Percentiles rank a stretch among this genome's conserved stretches.
phyloP scores from a whole-genome alignment of 64 coral and sea anemone species.

The Porites australiensis region DNA sequence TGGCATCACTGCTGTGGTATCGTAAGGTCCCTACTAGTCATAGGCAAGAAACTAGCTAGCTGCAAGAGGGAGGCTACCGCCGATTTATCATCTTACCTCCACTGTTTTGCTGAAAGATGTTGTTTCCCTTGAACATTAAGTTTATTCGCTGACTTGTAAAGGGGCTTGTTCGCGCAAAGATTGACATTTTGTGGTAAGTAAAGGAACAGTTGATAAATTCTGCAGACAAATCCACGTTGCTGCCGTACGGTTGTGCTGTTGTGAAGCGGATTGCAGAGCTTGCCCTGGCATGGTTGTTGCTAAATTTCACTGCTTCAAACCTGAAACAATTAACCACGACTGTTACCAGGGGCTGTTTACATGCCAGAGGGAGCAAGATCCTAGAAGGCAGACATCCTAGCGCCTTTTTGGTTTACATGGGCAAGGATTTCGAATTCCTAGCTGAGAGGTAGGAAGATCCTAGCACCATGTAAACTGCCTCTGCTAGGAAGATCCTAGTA shows the following conservation, averaged over 20 bases:
- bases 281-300: conserved; percentile 21
- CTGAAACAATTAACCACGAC: background rate
- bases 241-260: conserved; percentile 63
- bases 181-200: conserved; percentile 1
- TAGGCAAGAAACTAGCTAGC: too few species aligned
- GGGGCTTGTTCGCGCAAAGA: conserved; percentile 33
- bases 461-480: too few species aligned
- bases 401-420: too few species aligned
- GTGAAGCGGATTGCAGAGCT: conserved; percentile 72
- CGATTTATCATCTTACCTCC: conserved; percentile 1
- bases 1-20: too few species aligned
- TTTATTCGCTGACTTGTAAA: conserved; percentile 75
- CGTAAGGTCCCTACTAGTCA: too few species aligned
- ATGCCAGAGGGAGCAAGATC: too few species aligned
- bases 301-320: conserved; percentile 36
- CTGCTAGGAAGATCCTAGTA: too few species aligned
- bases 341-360: too few species aligned
- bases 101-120: conserved; percentile 50
- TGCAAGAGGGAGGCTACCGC: too few species aligned
- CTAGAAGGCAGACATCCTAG: too few species aligned
- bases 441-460: too few species aligned
- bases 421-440: too few species aligned
- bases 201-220: conserved; percentile 72
- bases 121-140: conserved; percentile 56
- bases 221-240: conserved; percentile 3